phyloP scores from a whole-genome alignment of 2,888 invertebrate species.

The Scaptomyza parva region DNA sequence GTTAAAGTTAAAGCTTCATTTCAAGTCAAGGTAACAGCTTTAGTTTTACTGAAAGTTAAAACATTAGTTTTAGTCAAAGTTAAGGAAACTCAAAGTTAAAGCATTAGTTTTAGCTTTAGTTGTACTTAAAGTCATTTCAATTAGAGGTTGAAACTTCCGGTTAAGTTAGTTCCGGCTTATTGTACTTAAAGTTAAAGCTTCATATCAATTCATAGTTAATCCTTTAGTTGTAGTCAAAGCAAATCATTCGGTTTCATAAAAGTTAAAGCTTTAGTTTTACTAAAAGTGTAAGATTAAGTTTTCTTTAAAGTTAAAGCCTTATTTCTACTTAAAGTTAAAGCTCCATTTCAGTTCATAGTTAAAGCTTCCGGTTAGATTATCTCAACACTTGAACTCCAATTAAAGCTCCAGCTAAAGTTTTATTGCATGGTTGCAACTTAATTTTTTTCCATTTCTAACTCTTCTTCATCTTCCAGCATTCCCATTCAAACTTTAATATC shows the following conservation, averaged over 20 bases:
- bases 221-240: background rate
- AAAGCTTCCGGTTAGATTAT: too few species aligned
- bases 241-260: too few species aligned
- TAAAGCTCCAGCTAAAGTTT: background rate
- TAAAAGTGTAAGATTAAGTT: background rate
- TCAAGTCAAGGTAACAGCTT: background rate
- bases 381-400: too few species aligned
- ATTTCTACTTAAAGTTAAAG: background rate
- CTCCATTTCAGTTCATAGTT: too few species aligned
- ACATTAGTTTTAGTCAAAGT: too few species aligned
- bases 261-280: background rate
- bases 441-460: conserved; percentile 1
- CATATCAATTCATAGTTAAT: background rate
- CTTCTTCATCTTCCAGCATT: background rate
- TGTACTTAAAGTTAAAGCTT: background rate
- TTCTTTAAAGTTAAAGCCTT: background rate
- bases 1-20: background rate
- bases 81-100: background rate
- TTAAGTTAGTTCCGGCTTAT: too few species aligned
- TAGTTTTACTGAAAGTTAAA: background rate
- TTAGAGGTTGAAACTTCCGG: too few species aligned
- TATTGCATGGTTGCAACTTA: too few species aligned
- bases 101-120: background rate
- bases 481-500: background rate
- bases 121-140: background rate